These are phyloP conservation scores for Lepidothrix coronata DNA, from an alignment of 2,113 vertebrate genomes.

Conservation along the genomic window DNA sequence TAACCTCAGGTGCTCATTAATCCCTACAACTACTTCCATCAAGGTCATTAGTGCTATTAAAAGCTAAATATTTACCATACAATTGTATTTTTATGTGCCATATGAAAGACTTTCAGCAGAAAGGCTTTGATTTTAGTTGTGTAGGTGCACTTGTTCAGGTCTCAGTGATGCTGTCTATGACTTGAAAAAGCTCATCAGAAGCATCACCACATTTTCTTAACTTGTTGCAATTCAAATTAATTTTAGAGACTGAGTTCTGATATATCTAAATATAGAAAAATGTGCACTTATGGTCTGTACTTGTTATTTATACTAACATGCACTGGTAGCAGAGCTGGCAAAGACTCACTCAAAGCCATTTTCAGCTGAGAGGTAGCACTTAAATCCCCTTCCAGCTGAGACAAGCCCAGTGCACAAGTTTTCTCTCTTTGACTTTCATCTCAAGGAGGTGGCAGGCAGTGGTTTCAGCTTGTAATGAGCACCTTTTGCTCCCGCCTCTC, in stretches of 20 bases:
- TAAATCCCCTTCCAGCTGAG: not conserved
- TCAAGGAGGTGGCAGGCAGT: not conserved
- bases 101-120: not conserved
- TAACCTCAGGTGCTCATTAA: constrained; percentile 61
- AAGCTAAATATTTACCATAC: constrained; percentile 33
- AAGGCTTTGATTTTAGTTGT: not conserved
- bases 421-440: not conserved
- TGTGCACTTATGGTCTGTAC: accelerated
- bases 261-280: not conserved
- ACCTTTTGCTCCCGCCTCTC: not conserved
- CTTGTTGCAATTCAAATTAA: not conserved
- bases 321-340: not conserved
- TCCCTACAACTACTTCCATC: not conserved
- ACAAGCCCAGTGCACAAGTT: not conserved
- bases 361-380: not conserved
- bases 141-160: not conserved
- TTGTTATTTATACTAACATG: not conserved
- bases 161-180: not conserved
- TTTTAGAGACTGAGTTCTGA: not conserved
- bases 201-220: not conserved
- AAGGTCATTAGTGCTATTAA: constrained; percentile 46
- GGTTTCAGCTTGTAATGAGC: not conserved
- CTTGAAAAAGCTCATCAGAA: not conserved
- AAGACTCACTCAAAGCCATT: not conserved
- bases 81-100: not conserved